A percentile compares a stretch with the other conserved stretches of the same genome.
Conservation (phyloP, 2,113 vertebrate genomes). For the Uropsilus gracilis region DNA sequence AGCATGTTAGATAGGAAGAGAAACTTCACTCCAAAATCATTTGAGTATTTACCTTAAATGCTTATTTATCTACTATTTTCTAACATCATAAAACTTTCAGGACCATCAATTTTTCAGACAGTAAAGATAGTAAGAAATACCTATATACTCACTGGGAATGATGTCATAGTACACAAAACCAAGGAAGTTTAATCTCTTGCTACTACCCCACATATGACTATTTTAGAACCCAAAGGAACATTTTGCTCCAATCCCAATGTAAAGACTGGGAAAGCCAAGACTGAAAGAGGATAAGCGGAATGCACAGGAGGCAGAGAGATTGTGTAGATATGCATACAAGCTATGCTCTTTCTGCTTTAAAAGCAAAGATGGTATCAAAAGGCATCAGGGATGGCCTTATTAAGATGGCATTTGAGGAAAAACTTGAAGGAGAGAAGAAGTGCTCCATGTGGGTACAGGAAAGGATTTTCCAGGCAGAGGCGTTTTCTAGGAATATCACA, state of each 20-base stretch:
- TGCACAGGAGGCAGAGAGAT: background rate
- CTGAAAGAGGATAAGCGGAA: background rate
- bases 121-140: background rate
- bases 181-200: background rate
- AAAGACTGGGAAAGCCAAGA: background rate
- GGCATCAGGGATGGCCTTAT: background rate
- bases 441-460: background rate
- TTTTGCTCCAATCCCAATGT: background rate
- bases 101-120: background rate
- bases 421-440: background rate
- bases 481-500: background rate
- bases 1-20: background rate
- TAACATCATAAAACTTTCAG: background rate
- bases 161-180: background rate
- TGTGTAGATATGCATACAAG: rapidly evolving
- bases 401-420: background rate
- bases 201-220: background rate
- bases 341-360: background rate
- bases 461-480: background rate
- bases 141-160: background rate
- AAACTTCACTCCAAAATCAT: background rate
- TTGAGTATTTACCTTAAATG: background rate
- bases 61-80: background rate
- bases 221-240: background rate
- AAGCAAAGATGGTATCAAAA: background rate